phyloP scores from a whole-genome alignment of 2,888 invertebrate species.

The Dysmachus trigonus region DNA sequence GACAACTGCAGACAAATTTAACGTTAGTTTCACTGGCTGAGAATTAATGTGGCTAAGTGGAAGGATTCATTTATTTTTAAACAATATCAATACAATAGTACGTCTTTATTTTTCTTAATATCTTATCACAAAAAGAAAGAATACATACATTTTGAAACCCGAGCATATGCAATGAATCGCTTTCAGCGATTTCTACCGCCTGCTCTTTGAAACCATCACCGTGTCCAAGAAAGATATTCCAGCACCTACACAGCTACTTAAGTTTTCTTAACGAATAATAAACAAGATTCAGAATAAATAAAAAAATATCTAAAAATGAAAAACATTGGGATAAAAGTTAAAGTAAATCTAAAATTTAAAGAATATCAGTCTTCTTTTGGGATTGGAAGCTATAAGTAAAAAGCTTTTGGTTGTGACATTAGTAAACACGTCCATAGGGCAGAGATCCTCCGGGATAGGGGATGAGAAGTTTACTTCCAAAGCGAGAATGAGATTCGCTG shows the following conservation, averaged over 20 bases:
- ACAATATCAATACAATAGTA: background rate
- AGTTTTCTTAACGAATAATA: background rate
- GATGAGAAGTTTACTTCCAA: conserved; percentile 60
- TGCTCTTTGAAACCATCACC: conserved; percentile 12
- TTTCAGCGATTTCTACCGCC: background rate
- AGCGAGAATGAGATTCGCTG: conserved; percentile 63
- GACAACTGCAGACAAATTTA: too few species aligned
- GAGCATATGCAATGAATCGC: background rate
- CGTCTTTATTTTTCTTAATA: background rate
- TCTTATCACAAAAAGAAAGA: background rate
- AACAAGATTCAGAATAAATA: background rate
- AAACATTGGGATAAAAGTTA: background rate
- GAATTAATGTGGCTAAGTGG: background rate
- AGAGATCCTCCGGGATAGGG: conserved; percentile 60
- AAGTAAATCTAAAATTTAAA: conserved; percentile 19
- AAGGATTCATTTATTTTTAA: background rate
- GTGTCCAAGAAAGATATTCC: background rate
- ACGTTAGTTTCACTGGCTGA: too few species aligned
- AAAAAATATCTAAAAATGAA: background rate
- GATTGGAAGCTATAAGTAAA: background rate
- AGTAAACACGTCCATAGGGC: conserved; percentile 63
- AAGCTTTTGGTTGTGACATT: conserved; percentile 47
- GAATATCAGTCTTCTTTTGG: conserved; percentile 35
- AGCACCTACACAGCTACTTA: background rate
- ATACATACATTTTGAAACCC: background rate